Evolutionary conservation across 2,888 invertebrate species (phyloP).

Genomic region (Limnephilus marmoratus): DNA sequence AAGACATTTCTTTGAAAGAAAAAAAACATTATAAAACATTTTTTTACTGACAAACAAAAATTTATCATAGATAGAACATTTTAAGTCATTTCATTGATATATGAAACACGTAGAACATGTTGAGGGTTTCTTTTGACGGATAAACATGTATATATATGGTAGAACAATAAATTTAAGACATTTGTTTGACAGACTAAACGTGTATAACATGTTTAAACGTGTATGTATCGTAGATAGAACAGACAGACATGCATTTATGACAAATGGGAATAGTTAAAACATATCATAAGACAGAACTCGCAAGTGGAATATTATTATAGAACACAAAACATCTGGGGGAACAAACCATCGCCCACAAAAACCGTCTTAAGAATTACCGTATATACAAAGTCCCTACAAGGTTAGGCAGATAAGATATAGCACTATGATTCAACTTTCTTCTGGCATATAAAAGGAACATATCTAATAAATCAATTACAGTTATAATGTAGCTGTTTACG

Average conservation of each 20-base stretch:
- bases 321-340: neutral
- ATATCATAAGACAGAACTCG: neutral
- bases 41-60: too few relatives aligned
- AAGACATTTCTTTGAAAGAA: too few relatives aligned
- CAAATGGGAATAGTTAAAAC: neutral
- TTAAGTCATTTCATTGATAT: neutral
- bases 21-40: too few relatives aligned
- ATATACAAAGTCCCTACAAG: neutral
- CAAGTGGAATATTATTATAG: neutral
- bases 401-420: neutral
- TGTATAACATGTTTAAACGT: neutral
- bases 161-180: too few relatives aligned
- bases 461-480: neutral
- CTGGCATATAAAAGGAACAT: neutral
- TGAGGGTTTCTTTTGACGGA: neutral
- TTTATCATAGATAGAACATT: neutral
- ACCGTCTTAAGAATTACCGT: neutral
- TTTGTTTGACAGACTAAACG: neutral
- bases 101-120: neutral
- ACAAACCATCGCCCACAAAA: neutral
- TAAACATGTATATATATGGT: neutral
- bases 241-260: neutral
- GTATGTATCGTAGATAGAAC: neutral
- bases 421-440: neutral
- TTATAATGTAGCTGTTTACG: neutral